phyloP scores from a whole-genome alignment of 2,888 invertebrate species.

The Fragum whitleyi region DNA sequence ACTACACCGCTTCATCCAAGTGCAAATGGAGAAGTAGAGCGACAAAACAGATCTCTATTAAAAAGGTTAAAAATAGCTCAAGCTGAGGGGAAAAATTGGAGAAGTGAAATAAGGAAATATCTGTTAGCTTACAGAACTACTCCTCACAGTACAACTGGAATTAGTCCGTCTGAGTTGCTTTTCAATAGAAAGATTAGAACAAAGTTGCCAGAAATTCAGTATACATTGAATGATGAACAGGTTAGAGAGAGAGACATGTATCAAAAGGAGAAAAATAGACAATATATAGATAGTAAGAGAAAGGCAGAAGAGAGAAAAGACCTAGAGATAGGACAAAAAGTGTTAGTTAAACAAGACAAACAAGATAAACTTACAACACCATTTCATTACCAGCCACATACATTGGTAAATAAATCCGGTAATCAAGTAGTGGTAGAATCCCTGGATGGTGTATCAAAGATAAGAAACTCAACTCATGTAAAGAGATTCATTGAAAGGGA shows the following conservation, averaged over 20 bases:
- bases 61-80: conserved; percentile 57
- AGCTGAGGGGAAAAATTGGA: conserved; percentile 35
- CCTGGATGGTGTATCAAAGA: too few species aligned
- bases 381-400: too few species aligned
- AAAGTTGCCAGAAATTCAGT: conserved; percentile 46
- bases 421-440: too few species aligned
- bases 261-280: conserved; percentile 26
- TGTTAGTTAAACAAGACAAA: conserved; percentile 31
- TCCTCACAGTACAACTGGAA: conserved; percentile 61
- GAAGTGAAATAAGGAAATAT: conserved; percentile 48
- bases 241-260: conserved; percentile 39
- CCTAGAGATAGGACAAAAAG: conserved; percentile 39
- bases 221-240: conserved; percentile 3
- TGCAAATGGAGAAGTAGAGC: conserved; percentile 62
- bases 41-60: conserved; percentile 56
- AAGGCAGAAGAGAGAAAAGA: conserved; percentile 26
- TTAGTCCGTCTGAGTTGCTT: conserved; percentile 51
- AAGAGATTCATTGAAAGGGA: too few species aligned
- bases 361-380: conserved; percentile 10
- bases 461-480: too few species aligned
- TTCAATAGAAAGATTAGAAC: conserved; percentile 53
- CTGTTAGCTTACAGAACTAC: conserved; percentile 55
- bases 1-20: conserved; percentile 56
- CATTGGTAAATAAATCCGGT: too few species aligned
- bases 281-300: conserved; percentile 34